Evolutionary conservation across 2,113 vertebrate species (phyloP).

Genomic region (Seriola quinqueradiata): DNA sequence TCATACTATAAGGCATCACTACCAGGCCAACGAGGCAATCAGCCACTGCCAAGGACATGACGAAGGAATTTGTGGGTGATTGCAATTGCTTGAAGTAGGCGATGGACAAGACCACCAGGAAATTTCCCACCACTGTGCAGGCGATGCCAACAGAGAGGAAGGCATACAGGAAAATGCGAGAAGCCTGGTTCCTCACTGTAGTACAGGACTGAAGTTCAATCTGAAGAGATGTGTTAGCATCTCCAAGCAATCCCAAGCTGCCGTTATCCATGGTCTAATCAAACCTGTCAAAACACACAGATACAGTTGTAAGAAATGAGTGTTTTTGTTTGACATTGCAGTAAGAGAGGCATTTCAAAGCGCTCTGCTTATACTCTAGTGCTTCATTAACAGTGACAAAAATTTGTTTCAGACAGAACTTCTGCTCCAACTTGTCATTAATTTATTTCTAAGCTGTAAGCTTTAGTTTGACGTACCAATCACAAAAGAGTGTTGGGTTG

Average conservation of each 20-base stretch:
- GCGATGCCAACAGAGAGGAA: constrained; percentile 77
- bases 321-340: constrained; percentile 6
- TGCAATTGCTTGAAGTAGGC: constrained; percentile 86
- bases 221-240: constrained; percentile 71
- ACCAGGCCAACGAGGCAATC: constrained; percentile 87
- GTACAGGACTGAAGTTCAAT: constrained; percentile 65
- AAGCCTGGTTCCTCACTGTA: constrained; percentile 60
- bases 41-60: constrained; percentile 86
- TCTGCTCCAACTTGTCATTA: constrained; percentile 24
- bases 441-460: constrained; percentile 20
- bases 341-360: neutral
- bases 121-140: constrained; percentile 85
- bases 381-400: constrained; percentile 20
- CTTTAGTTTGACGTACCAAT: constrained; percentile 4
- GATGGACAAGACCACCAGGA: constrained; percentile 85
- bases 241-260: constrained; percentile 47
- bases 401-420: constrained; percentile 6
- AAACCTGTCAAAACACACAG: constrained; percentile 67
- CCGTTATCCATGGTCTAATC: constrained; percentile 78
- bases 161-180: constrained; percentile 76
- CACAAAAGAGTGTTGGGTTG: constrained; percentile 1
- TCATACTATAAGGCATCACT: constrained; percentile 88
- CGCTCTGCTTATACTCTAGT: neutral
- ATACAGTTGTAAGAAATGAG: constrained; percentile 17
- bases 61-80: constrained; percentile 85